Percentiles rank a stretch among this genome's conserved stretches.
These are phyloP conservation scores for Nomada fucata DNA, from an alignment of 2,888 invertebrate genomes.

Conservation along the genomic window DNA sequence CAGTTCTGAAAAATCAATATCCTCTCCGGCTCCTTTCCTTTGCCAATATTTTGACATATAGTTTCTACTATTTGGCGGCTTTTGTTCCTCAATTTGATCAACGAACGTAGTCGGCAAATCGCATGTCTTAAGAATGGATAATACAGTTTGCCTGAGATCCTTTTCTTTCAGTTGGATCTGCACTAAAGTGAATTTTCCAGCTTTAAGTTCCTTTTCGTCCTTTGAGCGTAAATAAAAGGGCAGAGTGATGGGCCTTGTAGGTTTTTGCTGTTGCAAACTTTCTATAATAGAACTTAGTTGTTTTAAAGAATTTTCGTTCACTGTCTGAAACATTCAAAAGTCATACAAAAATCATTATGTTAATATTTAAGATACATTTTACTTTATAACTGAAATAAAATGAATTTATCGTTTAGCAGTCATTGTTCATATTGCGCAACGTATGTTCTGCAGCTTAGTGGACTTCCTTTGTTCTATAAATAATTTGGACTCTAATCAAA, in stretches of 20 bases:
- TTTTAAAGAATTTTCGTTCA: constrained; percentile 96
- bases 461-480: constrained; percentile 61
- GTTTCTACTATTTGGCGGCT: constrained; percentile 67
- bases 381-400: background rate
- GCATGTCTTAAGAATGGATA: constrained; percentile 91
- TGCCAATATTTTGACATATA: constrained; percentile 76
- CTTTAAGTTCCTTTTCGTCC: constrained; percentile 85
- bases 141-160: constrained; percentile 90
- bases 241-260: constrained; percentile 87
- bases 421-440: background rate
- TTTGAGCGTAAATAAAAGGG: constrained; percentile 92
- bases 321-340: constrained; percentile 86
- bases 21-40: constrained; percentile 66
- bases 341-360: constrained; percentile 1
- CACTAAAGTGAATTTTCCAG: constrained; percentile 90
- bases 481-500: constrained; percentile 39
- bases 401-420: background rate
- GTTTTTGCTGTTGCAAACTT: constrained; percentile 88
- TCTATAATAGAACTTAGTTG: constrained; percentile 94
- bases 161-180: constrained; percentile 89
- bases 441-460: constrained; percentile 6
- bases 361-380: background rate
- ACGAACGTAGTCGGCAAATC: constrained; percentile 94
- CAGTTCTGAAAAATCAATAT: constrained; percentile 79
- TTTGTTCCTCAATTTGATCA: constrained; percentile 88